Evolutionary conservation across 2,113 vertebrate genomes (phyloP).

Genomic region (Psephotus haematonotus): DNA sequence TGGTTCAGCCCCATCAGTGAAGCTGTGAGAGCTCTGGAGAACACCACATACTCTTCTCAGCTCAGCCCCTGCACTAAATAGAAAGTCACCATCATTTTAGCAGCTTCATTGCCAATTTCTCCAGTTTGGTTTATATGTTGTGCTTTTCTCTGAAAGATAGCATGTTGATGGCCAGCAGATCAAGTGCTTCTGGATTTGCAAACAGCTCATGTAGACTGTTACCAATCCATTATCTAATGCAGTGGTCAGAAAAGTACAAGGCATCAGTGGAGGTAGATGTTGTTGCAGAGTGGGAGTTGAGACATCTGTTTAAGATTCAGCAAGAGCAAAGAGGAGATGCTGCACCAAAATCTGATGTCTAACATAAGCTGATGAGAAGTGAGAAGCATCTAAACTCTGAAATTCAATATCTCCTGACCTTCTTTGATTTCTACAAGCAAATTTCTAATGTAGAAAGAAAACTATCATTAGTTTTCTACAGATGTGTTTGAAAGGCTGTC

Average conservation of each 20-base stretch:
- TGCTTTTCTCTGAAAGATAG: background rate
- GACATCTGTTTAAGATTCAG: background rate
- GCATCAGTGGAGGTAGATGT: background rate
- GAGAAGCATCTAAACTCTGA: background rate
- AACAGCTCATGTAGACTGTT: background rate
- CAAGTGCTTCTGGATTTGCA: background rate
- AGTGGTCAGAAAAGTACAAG: background rate
- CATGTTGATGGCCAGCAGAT: background rate
- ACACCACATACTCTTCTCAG: background rate
- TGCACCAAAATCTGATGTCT: background rate
- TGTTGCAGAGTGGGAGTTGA: background rate
- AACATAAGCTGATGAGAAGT: background rate
- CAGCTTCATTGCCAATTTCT: background rate
- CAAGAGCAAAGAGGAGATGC: background rate
- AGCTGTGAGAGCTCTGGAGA: background rate
- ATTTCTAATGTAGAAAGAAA: conserved; percentile 18
- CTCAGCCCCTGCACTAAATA: background rate
- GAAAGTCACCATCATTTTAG: background rate
- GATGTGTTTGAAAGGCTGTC: background rate
- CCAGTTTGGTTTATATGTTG: background rate
- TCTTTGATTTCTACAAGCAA: background rate
- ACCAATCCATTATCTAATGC: background rate
- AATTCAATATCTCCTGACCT: background rate
- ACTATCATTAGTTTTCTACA: background rate
- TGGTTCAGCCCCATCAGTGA: background rate